Conservation (phyloP, 2,888 invertebrate genomes). For the Leptopilina syphax region DNA sequence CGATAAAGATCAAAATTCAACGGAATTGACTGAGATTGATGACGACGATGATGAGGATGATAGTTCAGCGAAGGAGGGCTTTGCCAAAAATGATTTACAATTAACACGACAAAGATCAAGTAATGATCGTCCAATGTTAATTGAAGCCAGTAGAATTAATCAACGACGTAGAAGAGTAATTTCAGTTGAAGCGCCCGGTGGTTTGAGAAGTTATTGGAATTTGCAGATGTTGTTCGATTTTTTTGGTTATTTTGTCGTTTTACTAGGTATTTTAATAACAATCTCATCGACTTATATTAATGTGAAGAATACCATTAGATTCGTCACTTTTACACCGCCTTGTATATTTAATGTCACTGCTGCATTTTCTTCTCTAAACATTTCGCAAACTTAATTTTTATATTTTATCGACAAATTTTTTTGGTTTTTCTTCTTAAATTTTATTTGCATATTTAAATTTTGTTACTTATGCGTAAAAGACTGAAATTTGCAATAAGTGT, state of each 20-base stretch:
- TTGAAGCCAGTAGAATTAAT: constrained; percentile 61
- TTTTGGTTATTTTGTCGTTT: constrained; percentile 80
- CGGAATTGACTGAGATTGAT: constrained; percentile 58
- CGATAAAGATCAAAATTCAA: constrained; percentile 59
- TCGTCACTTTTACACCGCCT: constrained; percentile 84
- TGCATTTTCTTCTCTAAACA: constrained; percentile 15
- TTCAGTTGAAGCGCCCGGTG: constrained; percentile 7
- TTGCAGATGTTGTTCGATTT: constrained; percentile 74
- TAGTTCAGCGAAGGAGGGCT: background rate
- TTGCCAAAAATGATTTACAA: constrained; percentile 37
- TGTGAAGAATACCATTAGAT: constrained; percentile 81
- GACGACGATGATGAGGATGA: constrained; percentile 60
- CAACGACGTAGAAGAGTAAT: constrained; percentile 37
- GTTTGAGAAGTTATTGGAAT: constrained; percentile 22
- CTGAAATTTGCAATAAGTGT: background rate
- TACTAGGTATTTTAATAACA: constrained; percentile 83
- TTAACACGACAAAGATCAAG: constrained; percentile 37
- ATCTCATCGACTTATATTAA: constrained; percentile 85
- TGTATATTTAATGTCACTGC: constrained; percentile 83
- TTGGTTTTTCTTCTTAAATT: background rate
- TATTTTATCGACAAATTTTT: no score
- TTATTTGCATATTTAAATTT: no score
- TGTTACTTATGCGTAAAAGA: background rate
- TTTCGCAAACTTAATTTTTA: constrained; percentile 20
- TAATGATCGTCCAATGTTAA: constrained; percentile 52